Evolutionary conservation across 2,888 invertebrate genomes (phyloP).

Genomic region (Dasypolia templi): DNA sequence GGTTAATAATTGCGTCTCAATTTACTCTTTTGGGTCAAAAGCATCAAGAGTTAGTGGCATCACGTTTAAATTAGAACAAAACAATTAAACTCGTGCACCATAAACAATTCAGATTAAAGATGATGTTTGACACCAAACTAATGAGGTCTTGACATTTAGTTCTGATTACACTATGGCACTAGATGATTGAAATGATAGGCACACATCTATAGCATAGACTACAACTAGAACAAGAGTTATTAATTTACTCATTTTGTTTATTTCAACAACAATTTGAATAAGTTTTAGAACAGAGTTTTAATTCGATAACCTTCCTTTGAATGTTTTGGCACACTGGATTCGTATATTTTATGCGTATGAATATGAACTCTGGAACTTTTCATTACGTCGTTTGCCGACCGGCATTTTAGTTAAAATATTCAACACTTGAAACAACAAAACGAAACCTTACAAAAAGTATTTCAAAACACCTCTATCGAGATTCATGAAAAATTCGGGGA

Average conservation of each 20-base stretch:
- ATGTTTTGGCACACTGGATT: conserved; percentile 26
- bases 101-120: conserved; percentile 45
- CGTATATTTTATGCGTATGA: conserved; percentile 54
- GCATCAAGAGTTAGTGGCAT: conserved; percentile 31
- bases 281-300: conserved; percentile 6
- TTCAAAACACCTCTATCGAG: conserved; percentile 34
- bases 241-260: neutral
- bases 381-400: conserved; percentile 38
- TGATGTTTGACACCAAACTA: conserved; percentile 48
- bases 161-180: conserved; percentile 41
- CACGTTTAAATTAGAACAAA: conserved; percentile 53
- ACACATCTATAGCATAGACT: neutral
- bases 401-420: conserved; percentile 48
- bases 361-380: conserved; percentile 43
- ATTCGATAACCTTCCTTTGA: neutral
- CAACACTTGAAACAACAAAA: conserved; percentile 49
- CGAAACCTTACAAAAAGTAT: conserved; percentile 32
- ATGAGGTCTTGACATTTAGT: conserved; percentile 58
- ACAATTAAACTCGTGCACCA: conserved; percentile 39
- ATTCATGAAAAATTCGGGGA: conserved; percentile 53
- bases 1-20: conserved; percentile 32
- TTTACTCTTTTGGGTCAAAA: conserved; percentile 27
- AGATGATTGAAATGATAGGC: conserved; percentile 37
- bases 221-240: neutral
- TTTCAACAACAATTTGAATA: conserved; percentile 3